Percentiles rank a stretch among this genome's conserved stretches.
Conservation (phyloP, 2,113 vertebrate species). For the Coturnix japonica region DNA sequence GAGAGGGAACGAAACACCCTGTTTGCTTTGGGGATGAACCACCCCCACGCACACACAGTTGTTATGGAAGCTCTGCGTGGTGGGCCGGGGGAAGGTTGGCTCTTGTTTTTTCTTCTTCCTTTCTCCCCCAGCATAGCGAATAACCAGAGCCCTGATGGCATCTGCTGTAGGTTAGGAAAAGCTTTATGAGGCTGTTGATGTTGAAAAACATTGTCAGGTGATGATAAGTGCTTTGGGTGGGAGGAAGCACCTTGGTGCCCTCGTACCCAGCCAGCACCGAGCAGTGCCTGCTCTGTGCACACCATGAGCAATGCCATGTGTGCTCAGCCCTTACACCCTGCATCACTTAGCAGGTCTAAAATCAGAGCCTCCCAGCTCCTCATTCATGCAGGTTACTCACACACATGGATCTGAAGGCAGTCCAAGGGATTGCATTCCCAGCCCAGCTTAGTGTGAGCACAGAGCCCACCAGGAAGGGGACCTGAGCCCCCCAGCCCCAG, state of each 20-base stretch:
- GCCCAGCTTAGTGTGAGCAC: background rate
- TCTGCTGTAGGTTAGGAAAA: conserved; percentile 13
- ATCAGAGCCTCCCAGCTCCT: background rate
- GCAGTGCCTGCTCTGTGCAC: accelerated
- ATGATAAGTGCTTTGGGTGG: background rate
- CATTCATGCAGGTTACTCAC: background rate
- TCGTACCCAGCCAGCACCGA: background rate
- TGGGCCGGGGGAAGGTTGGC: background rate
- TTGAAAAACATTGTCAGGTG: background rate
- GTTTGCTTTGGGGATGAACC: conserved; percentile 17
- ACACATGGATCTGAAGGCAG: background rate
- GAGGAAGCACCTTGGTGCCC: background rate
- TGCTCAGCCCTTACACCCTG: background rate
- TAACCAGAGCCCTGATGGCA: background rate
- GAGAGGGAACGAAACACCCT: conserved; percentile 35
- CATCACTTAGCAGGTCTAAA: background rate
- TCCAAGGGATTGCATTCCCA: background rate
- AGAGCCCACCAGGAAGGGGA: background rate
- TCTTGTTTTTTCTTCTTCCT: background rate
- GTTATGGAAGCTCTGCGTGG: background rate
- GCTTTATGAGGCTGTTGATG: conserved; percentile 20
- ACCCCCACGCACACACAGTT: background rate
- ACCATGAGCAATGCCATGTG: background rate
- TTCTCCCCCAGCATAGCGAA: background rate
- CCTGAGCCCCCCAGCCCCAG: background rate